Conservation (phyloP, 2,113 vertebrate genomes). For the Lasiurus cinereus region DNA sequence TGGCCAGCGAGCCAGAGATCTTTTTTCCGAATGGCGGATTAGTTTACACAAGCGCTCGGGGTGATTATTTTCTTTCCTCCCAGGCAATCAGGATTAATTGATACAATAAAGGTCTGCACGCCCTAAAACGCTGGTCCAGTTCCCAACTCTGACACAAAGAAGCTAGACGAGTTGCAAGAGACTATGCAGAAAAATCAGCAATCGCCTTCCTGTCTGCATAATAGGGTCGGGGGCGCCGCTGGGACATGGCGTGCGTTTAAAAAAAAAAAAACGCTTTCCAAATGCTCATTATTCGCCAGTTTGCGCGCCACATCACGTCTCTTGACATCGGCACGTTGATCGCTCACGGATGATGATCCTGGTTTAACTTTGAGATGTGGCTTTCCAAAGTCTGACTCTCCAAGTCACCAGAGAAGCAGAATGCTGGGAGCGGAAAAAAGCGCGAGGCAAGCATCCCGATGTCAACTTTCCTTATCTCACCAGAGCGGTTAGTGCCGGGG, state of each 20-base stretch:
- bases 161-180: slow-evolving; percentile 60
- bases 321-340: slow-evolving; percentile 13
- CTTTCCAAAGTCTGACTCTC: slow-evolving; percentile 39
- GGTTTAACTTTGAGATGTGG: slow-evolving; percentile 31
- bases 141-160: slow-evolving; percentile 68
- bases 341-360: neutral
- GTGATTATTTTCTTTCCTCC: slow-evolving; percentile 68
- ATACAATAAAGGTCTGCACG: slow-evolving; percentile 68
- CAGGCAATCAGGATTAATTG: slow-evolving; percentile 70
- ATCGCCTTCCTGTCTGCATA: slow-evolving; percentile 61
- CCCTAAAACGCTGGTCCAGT: slow-evolving; percentile 67
- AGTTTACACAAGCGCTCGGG: slow-evolving; percentile 54
- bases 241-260: neutral
- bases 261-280: slow-evolving; percentile 31
- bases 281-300: slow-evolving; percentile 55
- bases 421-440: neutral
- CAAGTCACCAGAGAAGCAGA: neutral
- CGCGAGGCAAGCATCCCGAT: neutral
- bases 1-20: neutral
- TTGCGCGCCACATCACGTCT: neutral
- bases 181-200: slow-evolving; percentile 57
- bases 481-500: neutral
- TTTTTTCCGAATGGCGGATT: neutral
- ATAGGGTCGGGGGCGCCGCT: neutral
- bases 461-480: neutral